Percentiles rank a stretch among this genome's conserved stretches.
Conservation (phyloP, 2,888 invertebrate species). For the Pheosia tremula region DNA sequence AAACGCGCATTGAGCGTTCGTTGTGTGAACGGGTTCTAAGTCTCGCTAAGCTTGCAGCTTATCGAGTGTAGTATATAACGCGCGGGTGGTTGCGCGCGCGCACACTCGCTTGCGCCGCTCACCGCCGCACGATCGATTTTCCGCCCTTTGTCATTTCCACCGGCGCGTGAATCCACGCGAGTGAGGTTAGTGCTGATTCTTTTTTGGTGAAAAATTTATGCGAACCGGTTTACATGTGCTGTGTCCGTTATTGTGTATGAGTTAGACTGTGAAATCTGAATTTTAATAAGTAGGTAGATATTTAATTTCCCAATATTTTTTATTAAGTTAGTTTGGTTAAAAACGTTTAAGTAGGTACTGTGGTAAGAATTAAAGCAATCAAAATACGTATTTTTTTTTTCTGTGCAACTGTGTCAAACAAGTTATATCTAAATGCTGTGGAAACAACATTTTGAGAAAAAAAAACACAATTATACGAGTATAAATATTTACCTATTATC, state of each 20-base stretch:
- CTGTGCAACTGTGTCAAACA: no score
- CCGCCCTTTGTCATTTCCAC: constrained; percentile 65
- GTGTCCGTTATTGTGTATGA: constrained; percentile 32
- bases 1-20: no score
- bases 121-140: constrained; percentile 66
- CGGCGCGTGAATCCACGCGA: constrained; percentile 71
- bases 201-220: constrained; percentile 30
- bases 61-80: constrained; percentile 70
- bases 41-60: constrained; percentile 54
- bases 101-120: constrained; percentile 71
- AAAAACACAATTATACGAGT: no score
- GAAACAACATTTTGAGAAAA: no score
- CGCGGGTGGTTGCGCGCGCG: constrained; percentile 69
- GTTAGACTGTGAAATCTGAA: not conserved
- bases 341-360: not conserved
- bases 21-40: constrained; percentile 1
- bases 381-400: no score
- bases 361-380: not conserved
- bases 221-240: constrained; percentile 25
- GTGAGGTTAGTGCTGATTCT: constrained; percentile 68
- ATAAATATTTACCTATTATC: no score
- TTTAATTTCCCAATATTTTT: no score
- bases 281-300: not conserved
- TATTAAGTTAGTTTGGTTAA: not conserved
- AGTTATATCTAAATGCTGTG: no score